Evolutionary conservation across 2,888 invertebrate genomes (phyloP).

Genomic region (Sarcophaga carnaria): DNA sequence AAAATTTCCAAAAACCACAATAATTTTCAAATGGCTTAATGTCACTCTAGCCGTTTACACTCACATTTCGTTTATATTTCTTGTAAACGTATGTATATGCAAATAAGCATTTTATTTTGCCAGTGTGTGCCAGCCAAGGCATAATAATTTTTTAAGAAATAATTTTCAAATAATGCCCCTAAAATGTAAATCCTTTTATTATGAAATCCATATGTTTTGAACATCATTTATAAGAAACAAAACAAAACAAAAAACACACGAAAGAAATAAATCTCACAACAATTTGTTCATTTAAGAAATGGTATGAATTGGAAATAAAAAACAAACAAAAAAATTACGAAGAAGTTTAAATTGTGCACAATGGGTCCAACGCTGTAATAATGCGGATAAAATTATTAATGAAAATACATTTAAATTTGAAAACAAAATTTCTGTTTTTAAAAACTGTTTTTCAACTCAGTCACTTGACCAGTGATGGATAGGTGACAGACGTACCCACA

Average conservation of each 20-base stretch:
- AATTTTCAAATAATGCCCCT: constrained; percentile 9
- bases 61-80: neutral
- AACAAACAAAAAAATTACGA: neutral
- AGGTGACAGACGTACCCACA: no score
- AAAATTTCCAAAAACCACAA: constrained; percentile 15
- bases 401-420: neutral
- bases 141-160: neutral
- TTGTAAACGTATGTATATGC: neutral
- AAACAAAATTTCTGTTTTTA: no score
- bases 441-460: no score
- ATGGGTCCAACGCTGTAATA: neutral
- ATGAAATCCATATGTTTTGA: constrained; percentile 39
- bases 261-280: constrained; percentile 35
- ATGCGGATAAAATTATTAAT: neutral
- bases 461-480: no score
- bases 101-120: neutral
- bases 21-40: constrained; percentile 34
- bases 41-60: constrained; percentile 5
- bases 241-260: neutral
- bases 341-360: constrained; percentile 31
- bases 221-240: constrained; percentile 40
- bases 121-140: neutral
- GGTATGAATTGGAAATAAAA: constrained; percentile 30
- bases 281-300: constrained; percentile 53
- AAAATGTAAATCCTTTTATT: constrained; percentile 24